Percentiles rank a stretch among this genome's conserved stretches.
These are phyloP conservation scores for Rana temporaria DNA, from an alignment of 2,113 vertebrate species.

Conservation along the genomic window DNA sequence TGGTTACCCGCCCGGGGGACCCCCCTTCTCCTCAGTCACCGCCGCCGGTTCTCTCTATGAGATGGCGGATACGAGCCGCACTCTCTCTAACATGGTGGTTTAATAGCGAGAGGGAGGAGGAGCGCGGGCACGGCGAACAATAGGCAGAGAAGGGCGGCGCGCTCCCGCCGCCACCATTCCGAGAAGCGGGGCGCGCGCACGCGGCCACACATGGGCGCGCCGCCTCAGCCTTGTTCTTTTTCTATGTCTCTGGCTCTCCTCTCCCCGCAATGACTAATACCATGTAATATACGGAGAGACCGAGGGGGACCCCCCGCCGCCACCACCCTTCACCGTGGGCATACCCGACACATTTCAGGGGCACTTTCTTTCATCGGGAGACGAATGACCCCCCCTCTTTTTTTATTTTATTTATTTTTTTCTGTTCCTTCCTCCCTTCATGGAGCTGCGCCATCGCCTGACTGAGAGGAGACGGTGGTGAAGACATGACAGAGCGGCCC, in stretches of 20 bases:
- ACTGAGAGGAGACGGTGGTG: background rate
- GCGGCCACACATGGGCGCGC: constrained; percentile 61
- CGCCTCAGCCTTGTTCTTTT: constrained; percentile 64
- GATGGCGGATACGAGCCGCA: constrained; percentile 49
- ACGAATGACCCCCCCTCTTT: constrained; percentile 81
- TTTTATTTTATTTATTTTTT: constrained; percentile 43
- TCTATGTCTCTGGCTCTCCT: too few relatives aligned
- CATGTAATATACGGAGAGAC: background rate
- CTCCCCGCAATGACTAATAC: constrained; percentile 23
- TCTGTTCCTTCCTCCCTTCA: constrained; percentile 1
- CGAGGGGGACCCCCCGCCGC: background rate
- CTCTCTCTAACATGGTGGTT: constrained; percentile 51
- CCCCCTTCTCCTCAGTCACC: constrained; percentile 65
- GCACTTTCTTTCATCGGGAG: constrained; percentile 87
- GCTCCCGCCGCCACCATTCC: constrained; percentile 61
- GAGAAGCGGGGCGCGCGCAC: constrained; percentile 58
- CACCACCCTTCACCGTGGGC: constrained; percentile 46
- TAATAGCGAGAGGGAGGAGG: constrained; percentile 12
- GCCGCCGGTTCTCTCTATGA: constrained; percentile 67
- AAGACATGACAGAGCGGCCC: background rate
- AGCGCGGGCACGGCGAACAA: constrained; percentile 61
- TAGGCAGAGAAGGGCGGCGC: constrained; percentile 48
- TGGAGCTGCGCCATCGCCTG: constrained; percentile 23
- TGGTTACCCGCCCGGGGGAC: background rate
- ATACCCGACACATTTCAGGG: constrained; percentile 82